phyloP scores from a whole-genome alignment of 2,888 invertebrate genomes.

The Salticus scenicus region DNA sequence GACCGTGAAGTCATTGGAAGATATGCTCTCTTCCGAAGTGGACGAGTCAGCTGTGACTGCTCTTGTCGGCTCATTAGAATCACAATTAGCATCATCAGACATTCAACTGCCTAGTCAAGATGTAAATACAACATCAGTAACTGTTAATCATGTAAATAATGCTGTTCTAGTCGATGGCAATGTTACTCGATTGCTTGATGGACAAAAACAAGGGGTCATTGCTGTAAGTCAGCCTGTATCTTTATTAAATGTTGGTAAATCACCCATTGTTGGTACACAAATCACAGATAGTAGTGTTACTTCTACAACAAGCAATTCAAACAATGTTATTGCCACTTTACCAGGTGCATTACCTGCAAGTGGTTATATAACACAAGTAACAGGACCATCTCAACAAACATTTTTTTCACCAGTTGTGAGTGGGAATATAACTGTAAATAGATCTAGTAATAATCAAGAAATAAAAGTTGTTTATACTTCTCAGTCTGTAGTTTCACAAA shows the following conservation, averaged over 20 bases:
- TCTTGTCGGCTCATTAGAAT: constrained; percentile 88
- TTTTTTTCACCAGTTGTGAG: constrained; percentile 47
- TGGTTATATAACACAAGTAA: constrained; percentile 68
- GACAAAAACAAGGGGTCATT: constrained; percentile 67
- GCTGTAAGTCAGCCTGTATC: constrained; percentile 50
- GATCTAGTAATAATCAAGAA: constrained; percentile 48
- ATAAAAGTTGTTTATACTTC: constrained; percentile 49
- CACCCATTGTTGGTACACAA: constrained; percentile 31
- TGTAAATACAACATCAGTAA: constrained; percentile 81
- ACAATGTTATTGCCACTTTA: constrained; percentile 51
- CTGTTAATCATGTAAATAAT: constrained; percentile 78
- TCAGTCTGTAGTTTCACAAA: constrained; percentile 24
- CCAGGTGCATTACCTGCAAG: constrained; percentile 67
- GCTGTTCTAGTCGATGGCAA: constrained; percentile 56
- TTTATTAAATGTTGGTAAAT: constrained; percentile 52
- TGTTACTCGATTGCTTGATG: constrained; percentile 58
- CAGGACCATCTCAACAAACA: constrained; percentile 54
- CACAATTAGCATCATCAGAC: constrained; percentile 79
- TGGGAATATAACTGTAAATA: constrained; percentile 38
- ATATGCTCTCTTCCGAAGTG: constrained; percentile 88
- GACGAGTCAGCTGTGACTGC: constrained; percentile 91
- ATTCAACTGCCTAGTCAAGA: constrained; percentile 74
- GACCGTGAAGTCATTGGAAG: constrained; percentile 93
- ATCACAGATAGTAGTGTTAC: constrained; percentile 38
- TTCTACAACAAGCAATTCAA: constrained; percentile 36